Percentiles rank a stretch among this genome's conserved stretches.
phyloP scores from a whole-genome alignment of 2,888 invertebrate genomes.

The Leptopterna dolabrata region DNA sequence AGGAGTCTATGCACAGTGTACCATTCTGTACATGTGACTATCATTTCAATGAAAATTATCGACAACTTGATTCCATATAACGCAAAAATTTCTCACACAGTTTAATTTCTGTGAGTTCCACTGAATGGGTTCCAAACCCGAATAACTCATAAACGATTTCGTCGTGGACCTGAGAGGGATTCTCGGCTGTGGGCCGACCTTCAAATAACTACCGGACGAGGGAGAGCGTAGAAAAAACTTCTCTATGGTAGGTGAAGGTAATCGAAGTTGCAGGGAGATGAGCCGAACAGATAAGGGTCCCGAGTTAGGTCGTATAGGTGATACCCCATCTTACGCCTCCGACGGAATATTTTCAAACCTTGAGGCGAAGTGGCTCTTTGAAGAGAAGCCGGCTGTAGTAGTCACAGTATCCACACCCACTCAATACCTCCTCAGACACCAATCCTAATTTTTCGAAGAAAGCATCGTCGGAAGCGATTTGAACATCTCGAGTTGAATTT shows the following conservation, averaged over 20 bases:
- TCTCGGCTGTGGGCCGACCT: background rate
- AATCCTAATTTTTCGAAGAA: no score
- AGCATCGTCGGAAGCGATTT: no score
- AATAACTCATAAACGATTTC: background rate
- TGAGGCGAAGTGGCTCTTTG: background rate
- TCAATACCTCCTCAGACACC: background rate
- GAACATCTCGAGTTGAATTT: no score
- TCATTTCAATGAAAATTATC: no score
- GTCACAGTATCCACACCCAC: background rate
- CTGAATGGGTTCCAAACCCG: background rate
- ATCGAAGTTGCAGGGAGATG: background rate
- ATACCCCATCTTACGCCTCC: constrained; percentile 6
- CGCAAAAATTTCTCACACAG: no score
- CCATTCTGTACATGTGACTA: no score
- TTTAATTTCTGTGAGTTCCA: background rate
- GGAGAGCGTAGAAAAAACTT: background rate
- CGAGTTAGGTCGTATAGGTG: background rate
- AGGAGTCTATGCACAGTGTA: no score
- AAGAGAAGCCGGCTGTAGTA: background rate
- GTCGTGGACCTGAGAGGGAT: background rate
- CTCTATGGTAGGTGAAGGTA: background rate
- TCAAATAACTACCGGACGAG: background rate
- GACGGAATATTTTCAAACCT: background rate
- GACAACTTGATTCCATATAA: no score
- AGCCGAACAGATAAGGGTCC: background rate